phyloP scores from a whole-genome alignment of 2,797 vertebrate genomes.

The Gallinago stenura region DNA sequence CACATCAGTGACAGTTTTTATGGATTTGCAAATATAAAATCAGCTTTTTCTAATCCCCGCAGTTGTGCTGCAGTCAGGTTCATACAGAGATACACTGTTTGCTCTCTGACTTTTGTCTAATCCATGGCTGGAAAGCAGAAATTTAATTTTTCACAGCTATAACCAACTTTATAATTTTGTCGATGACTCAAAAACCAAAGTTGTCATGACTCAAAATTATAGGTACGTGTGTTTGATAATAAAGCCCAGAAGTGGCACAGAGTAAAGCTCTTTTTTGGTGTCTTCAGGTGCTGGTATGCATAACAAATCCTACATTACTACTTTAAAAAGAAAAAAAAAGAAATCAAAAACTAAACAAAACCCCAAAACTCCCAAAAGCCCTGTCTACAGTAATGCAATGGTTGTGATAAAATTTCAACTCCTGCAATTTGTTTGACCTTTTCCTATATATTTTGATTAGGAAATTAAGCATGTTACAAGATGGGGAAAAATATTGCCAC shows the following conservation, averaged over 20 bases:
- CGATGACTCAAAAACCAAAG: not conserved
- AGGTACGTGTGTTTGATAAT: not conserved
- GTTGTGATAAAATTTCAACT: not conserved
- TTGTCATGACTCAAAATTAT: not conserved
- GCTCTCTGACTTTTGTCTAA: not conserved
- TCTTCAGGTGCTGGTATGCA: not conserved
- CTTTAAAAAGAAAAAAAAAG: not conserved
- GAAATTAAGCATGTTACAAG: not conserved
- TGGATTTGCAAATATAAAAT: not conserved
- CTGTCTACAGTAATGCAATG: not conserved
- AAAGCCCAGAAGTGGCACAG: not conserved
- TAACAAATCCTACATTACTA: not conserved
- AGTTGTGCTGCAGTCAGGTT: not conserved
- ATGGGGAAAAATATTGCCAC: not conserved
- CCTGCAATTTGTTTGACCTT: not conserved
- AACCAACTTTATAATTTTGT: not conserved
- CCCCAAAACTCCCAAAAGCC: not conserved
- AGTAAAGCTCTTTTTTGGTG: not conserved
- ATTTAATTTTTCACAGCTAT: not conserved
- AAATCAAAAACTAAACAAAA: not conserved
- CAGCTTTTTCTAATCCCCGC: not conserved
- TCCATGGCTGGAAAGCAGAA: not conserved
- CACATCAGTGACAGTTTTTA: not conserved
- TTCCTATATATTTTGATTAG: not conserved
- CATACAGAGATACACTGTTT: not conserved